A percentile compares a stretch with the other conserved stretches of the same genome.
These are phyloP conservation scores for Steinernema feltiae DNA, from an alignment of 1,140 invertebrate genomes.

Conservation along the genomic window DNA sequence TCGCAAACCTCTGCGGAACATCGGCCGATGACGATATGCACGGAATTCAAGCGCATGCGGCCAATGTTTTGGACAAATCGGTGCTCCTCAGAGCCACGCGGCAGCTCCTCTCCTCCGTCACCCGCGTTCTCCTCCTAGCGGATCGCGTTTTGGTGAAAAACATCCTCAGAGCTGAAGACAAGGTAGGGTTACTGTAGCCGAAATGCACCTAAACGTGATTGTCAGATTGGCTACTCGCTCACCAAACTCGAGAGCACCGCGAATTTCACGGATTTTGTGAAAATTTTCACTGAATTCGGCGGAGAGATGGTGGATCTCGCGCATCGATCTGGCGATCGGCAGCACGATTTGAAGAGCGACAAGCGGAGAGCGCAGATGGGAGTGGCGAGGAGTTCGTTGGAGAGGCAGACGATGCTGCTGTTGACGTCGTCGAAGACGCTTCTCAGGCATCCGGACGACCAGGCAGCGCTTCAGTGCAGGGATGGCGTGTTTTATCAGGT, in stretches of 20 bases:
- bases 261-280: constrained; percentile 96
- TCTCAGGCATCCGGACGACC: constrained; percentile 85
- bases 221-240: constrained; percentile 63
- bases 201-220: constrained; percentile 28
- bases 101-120: constrained; percentile 85
- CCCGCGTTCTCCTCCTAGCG: constrained; percentile 89
- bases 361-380: constrained; percentile 86
- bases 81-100: constrained; percentile 79
- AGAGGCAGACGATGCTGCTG: constrained; percentile 94
- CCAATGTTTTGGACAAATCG: constrained; percentile 64
- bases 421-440: constrained; percentile 83
- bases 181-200: constrained; percentile 64
- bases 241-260: constrained; percentile 76
- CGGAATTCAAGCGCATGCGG: neutral
- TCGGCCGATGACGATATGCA: constrained; percentile 36
- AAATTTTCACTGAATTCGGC: constrained; percentile 95
- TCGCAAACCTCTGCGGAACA: constrained; percentile 50
- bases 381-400: constrained; percentile 70
- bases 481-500: constrained; percentile 73
- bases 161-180: constrained; percentile 86
- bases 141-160: constrained; percentile 97
- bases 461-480: constrained; percentile 81
- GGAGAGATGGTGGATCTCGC: constrained; percentile 96
- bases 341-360: constrained; percentile 83
- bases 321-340: constrained; percentile 65